Percentiles rank a stretch among this genome's conserved stretches.
Evolutionary conservation across 2,113 vertebrate species (phyloP).

Genomic region (Plecotus auritus): DNA sequence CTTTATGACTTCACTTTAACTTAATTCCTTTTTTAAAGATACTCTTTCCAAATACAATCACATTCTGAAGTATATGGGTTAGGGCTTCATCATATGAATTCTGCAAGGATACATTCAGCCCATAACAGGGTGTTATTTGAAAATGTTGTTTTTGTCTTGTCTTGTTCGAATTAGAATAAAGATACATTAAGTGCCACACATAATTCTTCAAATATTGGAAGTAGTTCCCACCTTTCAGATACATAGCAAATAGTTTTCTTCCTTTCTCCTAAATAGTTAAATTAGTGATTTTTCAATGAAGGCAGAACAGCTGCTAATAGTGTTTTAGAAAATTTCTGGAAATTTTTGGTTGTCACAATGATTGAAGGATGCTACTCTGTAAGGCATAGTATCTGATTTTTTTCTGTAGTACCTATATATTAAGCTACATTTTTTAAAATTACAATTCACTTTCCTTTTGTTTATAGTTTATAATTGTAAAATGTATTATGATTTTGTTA

Average conservation of each 20-base stretch:
- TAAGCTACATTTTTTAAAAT: not conserved
- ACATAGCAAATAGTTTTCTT: not conserved
- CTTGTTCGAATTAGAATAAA: slow-evolving; percentile 13
- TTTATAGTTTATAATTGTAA: not conserved
- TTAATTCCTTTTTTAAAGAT: not conserved
- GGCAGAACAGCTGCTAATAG: not conserved
- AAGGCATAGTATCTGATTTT: not conserved
- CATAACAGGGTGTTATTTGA: not conserved
- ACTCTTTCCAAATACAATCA: not conserved
- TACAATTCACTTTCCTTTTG: not conserved
- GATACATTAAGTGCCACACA: not conserved
- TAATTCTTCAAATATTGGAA: slow-evolving; percentile 21
- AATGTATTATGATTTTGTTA: not conserved
- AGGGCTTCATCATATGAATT: not conserved
- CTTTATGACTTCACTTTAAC: not conserved
- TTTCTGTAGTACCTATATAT: not conserved
- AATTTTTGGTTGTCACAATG: not conserved
- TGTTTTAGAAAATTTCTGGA: not conserved
- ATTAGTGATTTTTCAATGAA: not conserved
- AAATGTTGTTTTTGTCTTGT: not conserved
- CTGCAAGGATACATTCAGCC: not conserved
- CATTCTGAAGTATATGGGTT: not conserved
- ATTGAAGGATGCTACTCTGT: not conserved
- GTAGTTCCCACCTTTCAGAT: not conserved
- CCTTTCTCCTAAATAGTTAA: not conserved